Conservation (phyloP, 2,113 vertebrate genomes). For the Erythrolamprus reginae region DNA sequence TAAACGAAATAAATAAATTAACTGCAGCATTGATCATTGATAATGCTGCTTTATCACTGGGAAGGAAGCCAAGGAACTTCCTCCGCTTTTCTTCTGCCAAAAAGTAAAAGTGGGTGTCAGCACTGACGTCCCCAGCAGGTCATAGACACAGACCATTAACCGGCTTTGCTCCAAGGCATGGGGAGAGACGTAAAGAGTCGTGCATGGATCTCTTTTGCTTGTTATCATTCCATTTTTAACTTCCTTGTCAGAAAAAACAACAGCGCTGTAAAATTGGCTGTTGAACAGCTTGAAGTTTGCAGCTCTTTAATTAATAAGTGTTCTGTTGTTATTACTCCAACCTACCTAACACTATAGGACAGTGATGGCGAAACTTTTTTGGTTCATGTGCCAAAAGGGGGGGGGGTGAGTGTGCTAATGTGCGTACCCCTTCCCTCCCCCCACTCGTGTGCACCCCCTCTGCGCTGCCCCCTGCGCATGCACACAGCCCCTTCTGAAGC, state of each 20-base stretch:
- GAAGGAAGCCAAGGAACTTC: not conserved
- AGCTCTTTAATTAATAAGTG: not conserved
- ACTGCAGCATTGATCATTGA: not conserved
- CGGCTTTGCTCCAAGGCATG: not conserved
- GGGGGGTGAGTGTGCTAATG: too few relatives aligned
- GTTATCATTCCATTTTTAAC: not conserved
- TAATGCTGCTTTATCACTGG: not conserved
- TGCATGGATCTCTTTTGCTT: not conserved
- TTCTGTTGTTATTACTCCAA: not conserved
- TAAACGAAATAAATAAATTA: too few relatives aligned
- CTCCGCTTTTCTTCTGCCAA: not conserved
- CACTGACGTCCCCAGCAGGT: not conserved
- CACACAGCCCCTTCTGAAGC: too few relatives aligned
- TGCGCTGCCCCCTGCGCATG: too few relatives aligned
- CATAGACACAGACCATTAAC: constrained; percentile 1
- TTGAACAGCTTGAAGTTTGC: not conserved
- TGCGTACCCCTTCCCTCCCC: too few relatives aligned
- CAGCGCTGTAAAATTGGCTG: not conserved
- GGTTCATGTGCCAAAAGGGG: too few relatives aligned
- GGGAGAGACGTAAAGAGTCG: not conserved
- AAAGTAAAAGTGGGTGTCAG: not conserved
- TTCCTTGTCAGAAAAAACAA: not conserved
- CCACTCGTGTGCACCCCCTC: too few relatives aligned
- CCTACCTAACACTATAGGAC: too few relatives aligned
- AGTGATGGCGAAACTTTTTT: too few relatives aligned